Conservation (phyloP, 2,113 vertebrate genomes). For the Cebidichthys violaceus region DNA sequence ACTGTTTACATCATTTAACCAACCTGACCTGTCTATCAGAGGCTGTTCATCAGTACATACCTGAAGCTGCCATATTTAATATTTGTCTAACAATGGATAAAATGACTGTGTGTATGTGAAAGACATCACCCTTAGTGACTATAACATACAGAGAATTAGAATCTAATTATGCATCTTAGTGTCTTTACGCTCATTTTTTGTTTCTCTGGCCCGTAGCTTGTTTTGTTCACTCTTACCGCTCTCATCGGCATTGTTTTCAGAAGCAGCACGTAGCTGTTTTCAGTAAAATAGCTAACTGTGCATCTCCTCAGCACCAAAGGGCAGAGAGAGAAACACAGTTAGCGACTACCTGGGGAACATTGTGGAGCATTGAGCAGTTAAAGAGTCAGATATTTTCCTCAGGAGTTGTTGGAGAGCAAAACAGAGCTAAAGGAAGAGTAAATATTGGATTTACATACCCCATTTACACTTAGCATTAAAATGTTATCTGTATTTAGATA, state of each 20-base stretch:
- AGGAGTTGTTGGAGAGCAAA: conserved; percentile 9
- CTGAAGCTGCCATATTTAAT: not conserved
- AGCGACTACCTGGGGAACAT: not conserved
- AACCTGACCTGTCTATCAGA: not conserved
- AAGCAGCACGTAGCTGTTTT: not conserved
- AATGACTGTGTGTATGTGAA: not conserved
- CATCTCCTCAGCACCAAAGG: not conserved
- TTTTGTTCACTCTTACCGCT: not conserved
- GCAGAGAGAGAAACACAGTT: not conserved
- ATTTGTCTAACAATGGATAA: not conserved
- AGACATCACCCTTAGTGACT: not conserved
- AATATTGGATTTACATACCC: not conserved
- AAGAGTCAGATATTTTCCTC: not conserved
- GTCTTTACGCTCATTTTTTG: not conserved
- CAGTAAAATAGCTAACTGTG: not conserved
- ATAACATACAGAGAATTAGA: not conserved
- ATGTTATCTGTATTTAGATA: not conserved
- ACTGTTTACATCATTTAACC: not conserved
- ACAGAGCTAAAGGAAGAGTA: not conserved
- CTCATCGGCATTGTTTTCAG: not conserved
- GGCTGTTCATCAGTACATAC: not conserved
- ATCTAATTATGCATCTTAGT: not conserved
- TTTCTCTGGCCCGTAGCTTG: not conserved
- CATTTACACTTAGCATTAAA: not conserved
- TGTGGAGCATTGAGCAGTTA: not conserved